A percentile compares a stretch with the other conserved stretches of the same genome.
These are phyloP conservation scores for Creontiades dilutus DNA, from an alignment of 2,888 invertebrate genomes.

Conservation along the genomic window DNA sequence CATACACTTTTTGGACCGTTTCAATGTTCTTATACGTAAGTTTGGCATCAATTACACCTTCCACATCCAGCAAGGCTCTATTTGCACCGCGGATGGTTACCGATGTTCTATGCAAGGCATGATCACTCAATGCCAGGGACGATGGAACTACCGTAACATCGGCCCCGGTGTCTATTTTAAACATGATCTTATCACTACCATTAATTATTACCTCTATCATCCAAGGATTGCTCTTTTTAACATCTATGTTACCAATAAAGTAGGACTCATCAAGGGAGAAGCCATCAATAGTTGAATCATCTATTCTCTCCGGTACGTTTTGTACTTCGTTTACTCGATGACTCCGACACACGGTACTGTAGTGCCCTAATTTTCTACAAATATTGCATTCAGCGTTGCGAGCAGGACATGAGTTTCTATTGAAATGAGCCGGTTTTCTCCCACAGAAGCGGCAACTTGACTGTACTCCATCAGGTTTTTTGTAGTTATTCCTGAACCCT, in stretches of 20 bases:
- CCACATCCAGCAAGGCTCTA: background rate
- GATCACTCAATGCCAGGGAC: background rate
- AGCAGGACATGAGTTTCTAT: background rate
- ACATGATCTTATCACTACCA: background rate
- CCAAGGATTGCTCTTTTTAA: too few relatives aligned
- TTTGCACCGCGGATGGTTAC: background rate
- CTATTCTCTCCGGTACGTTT: background rate
- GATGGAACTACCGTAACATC: background rate
- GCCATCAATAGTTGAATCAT: too few relatives aligned
- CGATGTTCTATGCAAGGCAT: background rate
- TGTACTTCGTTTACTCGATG: background rate
- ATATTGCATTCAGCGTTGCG: background rate
- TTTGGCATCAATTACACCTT: background rate
- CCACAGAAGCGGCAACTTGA: background rate
- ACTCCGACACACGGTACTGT: background rate
- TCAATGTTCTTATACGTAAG: background rate
- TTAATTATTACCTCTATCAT: background rate
- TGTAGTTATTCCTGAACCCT: background rate
- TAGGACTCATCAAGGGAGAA: too few relatives aligned
- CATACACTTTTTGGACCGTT: background rate
- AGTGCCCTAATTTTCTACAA: constrained; percentile 7
- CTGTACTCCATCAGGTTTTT: background rate
- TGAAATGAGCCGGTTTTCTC: background rate
- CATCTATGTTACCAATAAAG: too few relatives aligned
- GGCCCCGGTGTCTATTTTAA: background rate